Base-by-base conservation (phyloP, 1,140 invertebrate species). In the Harpegnathos saltator region DNA sequence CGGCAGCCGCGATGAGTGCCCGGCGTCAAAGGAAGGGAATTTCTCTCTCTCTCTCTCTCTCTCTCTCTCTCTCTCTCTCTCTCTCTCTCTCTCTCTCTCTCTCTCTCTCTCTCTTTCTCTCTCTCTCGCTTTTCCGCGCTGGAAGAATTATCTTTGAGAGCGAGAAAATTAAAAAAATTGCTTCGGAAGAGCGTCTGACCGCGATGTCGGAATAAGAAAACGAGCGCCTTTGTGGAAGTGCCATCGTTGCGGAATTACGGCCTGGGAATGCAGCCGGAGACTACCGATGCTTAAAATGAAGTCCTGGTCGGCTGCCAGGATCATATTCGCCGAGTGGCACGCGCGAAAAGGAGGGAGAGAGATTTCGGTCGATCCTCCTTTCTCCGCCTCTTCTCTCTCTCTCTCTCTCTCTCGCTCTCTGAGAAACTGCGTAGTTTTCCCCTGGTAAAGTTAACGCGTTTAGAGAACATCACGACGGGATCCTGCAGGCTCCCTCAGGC, bases 401-500 rank as follows among this genome's bases (percentile, higher is more conserved):
- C n/a, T n/a, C n/a, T n/a, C n/a, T n/a, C n/a, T n/a, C n/a, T n/a
- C n/a, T n/a, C n/a, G n/a, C n/a, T n/a, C n/a, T n/a, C n/a, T n/a
- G 2, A 80, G 82, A 73, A 91, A 90, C 84, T 91, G 69, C 90
- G 90, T 85, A 89, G 83, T 85, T 87, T 73, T 66, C 66, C 65
- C 54, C 26, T 17, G 29, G 11, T n/a, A 14, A 65, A 52, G 9
- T 15, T 54, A 77, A 77, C 66, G 26, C 50, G 22, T 44, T n/a
- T 44, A 11, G 38, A 77, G 15, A 77, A 19, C 19, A 66, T 54
- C 14, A 17, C 19, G 11, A 29, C 48, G 5, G 26, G 15, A 12
- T 61, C 33, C 24, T 15, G 61, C 15, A 15, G 22, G 24, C 15
- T 5, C 4, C 1, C 15, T 2, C 11, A n/a, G n/a, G n/a, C n/a